Evolutionary conservation across 2,888 invertebrate species (phyloP).

Genomic region (Spatulosminthurus flaviceps): DNA sequence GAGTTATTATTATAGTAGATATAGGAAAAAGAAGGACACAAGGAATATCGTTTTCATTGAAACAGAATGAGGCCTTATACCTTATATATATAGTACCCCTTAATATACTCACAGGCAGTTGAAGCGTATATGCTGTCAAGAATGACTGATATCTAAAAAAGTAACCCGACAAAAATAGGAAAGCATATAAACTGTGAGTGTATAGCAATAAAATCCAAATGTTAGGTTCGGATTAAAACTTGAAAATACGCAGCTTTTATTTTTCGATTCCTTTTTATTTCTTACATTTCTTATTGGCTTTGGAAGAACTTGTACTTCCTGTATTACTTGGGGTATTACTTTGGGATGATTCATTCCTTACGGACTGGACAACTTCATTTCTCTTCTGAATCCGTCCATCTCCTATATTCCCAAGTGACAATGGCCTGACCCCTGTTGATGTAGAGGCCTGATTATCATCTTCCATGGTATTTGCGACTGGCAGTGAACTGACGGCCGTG

Average conservation of each 20-base stretch:
- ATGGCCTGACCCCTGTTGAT: neutral
- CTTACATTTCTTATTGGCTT: neutral
- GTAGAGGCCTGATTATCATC: slow-evolving; percentile 16
- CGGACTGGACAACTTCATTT: slow-evolving; percentile 2
- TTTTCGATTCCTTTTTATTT: neutral
- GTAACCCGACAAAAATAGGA: no score
- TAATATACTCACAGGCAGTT: no score
- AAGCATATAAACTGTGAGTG: no score
- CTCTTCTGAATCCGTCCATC: slow-evolving; percentile 41
- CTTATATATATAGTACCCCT: no score
- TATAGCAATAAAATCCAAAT: no score
- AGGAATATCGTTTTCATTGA: no score
- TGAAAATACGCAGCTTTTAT: neutral
- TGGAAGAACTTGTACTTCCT: neutral
- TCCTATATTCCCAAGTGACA: neutral
- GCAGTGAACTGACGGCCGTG: neutral
- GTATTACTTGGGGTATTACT: neutral
- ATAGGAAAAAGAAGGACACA: no score
- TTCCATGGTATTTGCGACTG: neutral
- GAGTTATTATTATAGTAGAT: no score
- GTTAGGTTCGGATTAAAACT: no score
- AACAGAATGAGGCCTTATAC: no score
- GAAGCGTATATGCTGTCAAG: no score
- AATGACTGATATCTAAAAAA: no score
- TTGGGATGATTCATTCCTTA: neutral